These are phyloP conservation scores for Lepidurus couesii DNA, from an alignment of 1,140 invertebrate genomes.

Conservation along the genomic window DNA sequence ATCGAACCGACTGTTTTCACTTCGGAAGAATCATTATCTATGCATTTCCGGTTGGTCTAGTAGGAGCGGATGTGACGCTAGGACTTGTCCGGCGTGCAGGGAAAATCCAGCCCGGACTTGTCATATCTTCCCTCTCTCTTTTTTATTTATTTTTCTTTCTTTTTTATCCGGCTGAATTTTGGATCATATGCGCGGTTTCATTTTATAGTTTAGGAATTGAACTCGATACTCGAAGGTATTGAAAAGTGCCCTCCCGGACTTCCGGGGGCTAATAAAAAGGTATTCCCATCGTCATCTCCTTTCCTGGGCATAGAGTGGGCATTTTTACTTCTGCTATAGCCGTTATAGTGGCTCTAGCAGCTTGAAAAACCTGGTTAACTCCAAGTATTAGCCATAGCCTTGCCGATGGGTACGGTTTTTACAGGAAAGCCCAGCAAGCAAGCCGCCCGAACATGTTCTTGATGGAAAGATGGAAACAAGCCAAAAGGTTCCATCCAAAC, in stretches of 20 bases:
- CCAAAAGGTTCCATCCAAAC: not conserved
- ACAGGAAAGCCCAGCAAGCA: not conserved
- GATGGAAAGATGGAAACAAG: not conserved
- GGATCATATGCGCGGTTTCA: not conserved
- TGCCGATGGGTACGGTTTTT: not conserved
- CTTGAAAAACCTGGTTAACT: not conserved
- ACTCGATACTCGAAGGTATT: not conserved
- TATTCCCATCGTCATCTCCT: not conserved
- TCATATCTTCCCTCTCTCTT: not conserved
- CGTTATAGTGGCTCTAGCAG: not conserved
- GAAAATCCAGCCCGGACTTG: not conserved
- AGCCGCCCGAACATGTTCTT: not conserved
- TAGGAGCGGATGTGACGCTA: slow-evolving; percentile 20
- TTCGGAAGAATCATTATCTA: not conserved
- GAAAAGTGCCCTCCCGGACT: not conserved
- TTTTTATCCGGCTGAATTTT: not conserved
- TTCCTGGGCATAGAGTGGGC: not conserved
- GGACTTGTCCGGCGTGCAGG: not conserved
- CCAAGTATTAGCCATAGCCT: not conserved
- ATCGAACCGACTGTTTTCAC: too few relatives aligned
- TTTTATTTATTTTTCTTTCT: not conserved
- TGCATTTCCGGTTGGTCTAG: not conserved
- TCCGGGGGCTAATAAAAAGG: not conserved
- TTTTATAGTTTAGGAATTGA: not conserved
- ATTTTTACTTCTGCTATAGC: not conserved